phyloP scores from a whole-genome alignment of 1,140 invertebrate species.

The Scaptomyza graminum region DNA sequence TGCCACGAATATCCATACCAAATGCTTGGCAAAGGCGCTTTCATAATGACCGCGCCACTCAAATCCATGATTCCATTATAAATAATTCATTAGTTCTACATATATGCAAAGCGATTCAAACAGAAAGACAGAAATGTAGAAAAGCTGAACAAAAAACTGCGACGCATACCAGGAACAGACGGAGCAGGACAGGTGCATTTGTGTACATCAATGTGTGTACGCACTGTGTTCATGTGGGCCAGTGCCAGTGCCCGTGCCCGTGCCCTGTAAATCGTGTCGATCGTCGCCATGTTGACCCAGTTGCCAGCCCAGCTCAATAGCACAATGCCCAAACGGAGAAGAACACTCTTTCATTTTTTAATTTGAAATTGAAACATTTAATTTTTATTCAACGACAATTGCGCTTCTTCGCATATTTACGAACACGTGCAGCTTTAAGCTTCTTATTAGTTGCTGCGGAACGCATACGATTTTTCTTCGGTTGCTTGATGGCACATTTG shows the following conservation, averaged over 20 bases:
- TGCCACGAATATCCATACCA: slow-evolving; percentile 34
- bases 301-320: slow-evolving; percentile 47
- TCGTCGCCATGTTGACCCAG: slow-evolving; percentile 49
- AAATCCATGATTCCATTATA: slow-evolving; percentile 29
- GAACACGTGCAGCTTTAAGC: too few relatives aligned
- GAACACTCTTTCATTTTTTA: neutral
- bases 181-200: slow-evolving; percentile 33
- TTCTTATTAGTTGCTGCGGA: too few relatives aligned
- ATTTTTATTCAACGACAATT: neutral
- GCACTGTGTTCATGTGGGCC: slow-evolving; percentile 18
- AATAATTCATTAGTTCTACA: slow-evolving; percentile 61
- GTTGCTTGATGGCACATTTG: neutral
- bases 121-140: slow-evolving; percentile 10
- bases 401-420: neutral
- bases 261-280: slow-evolving; percentile 45
- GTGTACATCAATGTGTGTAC: slow-evolving; percentile 2
- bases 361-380: neutral
- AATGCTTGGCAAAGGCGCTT: too few relatives aligned
- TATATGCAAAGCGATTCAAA: slow-evolving; percentile 59
- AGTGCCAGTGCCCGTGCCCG: slow-evolving; percentile 13
- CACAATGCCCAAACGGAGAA: neutral
- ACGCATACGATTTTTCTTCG: neutral
- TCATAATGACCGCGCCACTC: slow-evolving; percentile 48
- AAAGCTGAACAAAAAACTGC: slow-evolving; percentile 23
- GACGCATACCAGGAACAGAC: slow-evolving; percentile 43